Conservation (phyloP, 2,113 vertebrate species). For the Aphyosemion australe region DNA sequence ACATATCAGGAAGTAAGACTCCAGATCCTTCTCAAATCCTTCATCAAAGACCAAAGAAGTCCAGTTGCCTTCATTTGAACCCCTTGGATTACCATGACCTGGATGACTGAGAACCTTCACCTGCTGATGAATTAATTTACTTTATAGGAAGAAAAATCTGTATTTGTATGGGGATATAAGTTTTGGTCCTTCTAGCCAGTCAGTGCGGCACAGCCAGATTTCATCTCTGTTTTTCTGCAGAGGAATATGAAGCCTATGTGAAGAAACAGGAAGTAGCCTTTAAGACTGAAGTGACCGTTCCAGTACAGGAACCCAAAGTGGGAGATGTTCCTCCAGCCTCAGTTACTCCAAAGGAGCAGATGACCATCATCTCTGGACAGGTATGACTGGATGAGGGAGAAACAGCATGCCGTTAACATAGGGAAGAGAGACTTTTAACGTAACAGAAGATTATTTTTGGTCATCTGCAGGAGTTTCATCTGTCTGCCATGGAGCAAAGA, state of each 20-base stretch:
- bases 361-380: slow-evolving; percentile 87
- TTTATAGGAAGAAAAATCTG: too few relatives aligned
- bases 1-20: too few relatives aligned
- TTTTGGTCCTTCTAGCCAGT: too few relatives aligned
- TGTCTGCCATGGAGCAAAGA: slow-evolving; percentile 91
- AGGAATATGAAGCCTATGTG: slow-evolving; percentile 88
- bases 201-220: not conserved
- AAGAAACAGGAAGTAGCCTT: slow-evolving; percentile 87
- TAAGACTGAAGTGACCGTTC: slow-evolving; percentile 83
- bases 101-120: too few relatives aligned
- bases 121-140: too few relatives aligned
- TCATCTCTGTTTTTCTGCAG: slow-evolving; percentile 65
- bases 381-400: slow-evolving; percentile 58
- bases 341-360: slow-evolving; percentile 82
- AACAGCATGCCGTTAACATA: too few relatives aligned
- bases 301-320: slow-evolving; percentile 85
- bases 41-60: too few relatives aligned
- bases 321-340: slow-evolving; percentile 80
- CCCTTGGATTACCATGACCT: too few relatives aligned
- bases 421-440: too few relatives aligned
- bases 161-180: too few relatives aligned
- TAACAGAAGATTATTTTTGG: not conserved
- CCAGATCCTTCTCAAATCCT: too few relatives aligned
- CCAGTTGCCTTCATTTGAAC: too few relatives aligned
- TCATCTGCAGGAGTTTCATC: slow-evolving; percentile 87